Percentiles rank a stretch among this genome's conserved stretches.
phyloP scores from a whole-genome alignment of 2,113 vertebrate species.

The Cyprinodon variegatus region DNA sequence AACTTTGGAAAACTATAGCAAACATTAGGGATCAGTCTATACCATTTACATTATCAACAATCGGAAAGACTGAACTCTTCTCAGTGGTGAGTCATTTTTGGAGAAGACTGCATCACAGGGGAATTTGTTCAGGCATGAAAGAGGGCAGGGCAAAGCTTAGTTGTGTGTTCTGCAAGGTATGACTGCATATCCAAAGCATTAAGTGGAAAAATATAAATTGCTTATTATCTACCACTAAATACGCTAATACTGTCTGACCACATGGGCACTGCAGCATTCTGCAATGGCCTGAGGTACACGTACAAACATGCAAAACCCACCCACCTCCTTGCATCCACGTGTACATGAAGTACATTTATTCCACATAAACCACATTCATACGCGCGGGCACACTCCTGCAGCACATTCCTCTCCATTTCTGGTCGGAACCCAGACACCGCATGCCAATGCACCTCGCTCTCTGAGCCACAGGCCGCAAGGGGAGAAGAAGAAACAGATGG shows the following conservation, averaged over 20 bases:
- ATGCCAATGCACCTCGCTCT: conserved; percentile 76
- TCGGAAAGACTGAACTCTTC: conserved; percentile 66
- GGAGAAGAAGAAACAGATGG: conserved; percentile 76
- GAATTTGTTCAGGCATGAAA: conserved; percentile 23
- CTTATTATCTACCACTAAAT: conserved; percentile 52
- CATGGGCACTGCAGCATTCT: conserved; percentile 34
- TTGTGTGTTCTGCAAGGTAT: conserved; percentile 26
- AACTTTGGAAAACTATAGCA: conserved; percentile 60
- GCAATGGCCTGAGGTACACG: conserved; percentile 22
- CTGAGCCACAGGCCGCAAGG: conserved; percentile 71
- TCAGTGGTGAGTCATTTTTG: conserved; percentile 66
- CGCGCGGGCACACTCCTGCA: conserved; percentile 65
- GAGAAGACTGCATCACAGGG: conserved; percentile 55
- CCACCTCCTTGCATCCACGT: conserved; percentile 27
- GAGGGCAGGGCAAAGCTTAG: conserved; percentile 28
- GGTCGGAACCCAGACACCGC: conserved; percentile 70
- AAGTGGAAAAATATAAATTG: conserved; percentile 47
- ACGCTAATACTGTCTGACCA: conserved; percentile 21
- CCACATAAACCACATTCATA: conserved; percentile 62
- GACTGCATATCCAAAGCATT: conserved; percentile 41
- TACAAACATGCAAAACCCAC: background rate
- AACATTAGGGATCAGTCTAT: conserved; percentile 50
- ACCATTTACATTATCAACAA: conserved; percentile 77
- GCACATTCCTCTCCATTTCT: conserved; percentile 60
- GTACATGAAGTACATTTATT: conserved; percentile 50